Evolutionary conservation across 1,140 invertebrate species (phyloP).

Genomic region (Nylanderia fulva): DNA sequence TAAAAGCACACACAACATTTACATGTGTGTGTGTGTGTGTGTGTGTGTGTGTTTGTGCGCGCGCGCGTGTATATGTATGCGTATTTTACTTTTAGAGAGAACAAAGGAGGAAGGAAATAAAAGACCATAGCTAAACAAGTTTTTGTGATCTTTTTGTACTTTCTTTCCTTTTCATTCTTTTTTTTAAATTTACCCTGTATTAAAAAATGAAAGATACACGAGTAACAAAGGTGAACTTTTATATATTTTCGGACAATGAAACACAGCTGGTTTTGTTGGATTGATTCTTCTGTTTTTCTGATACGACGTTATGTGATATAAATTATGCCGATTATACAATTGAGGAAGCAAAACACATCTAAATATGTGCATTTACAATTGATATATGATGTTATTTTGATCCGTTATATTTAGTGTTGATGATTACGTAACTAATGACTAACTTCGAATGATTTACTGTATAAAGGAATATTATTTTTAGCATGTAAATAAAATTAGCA

Average conservation of each 20-base stretch:
- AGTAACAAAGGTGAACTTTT: background rate
- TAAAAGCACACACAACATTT: too few species aligned
- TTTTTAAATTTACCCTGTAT: background rate
- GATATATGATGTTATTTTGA: background rate
- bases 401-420: background rate
- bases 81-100: background rate
- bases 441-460: slow-evolving; percentile 1
- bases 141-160: background rate
- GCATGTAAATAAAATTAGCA: too few species aligned
- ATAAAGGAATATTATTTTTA: slow-evolving; percentile 35
- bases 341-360: background rate
- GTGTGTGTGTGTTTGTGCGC: too few species aligned
- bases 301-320: background rate
- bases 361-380: slow-evolving; percentile 14
- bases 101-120: background rate
- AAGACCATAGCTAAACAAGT: background rate
- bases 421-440: background rate
- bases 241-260: background rate
- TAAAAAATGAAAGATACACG: background rate
- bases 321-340: background rate
- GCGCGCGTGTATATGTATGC: too few species aligned
- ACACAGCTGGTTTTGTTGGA: background rate
- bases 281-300: background rate
- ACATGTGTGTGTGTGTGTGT: too few species aligned
- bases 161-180: background rate